Evolutionary conservation across 2,888 invertebrate genomes (phyloP).

Genomic region (Callinectes sapidus): DNA sequence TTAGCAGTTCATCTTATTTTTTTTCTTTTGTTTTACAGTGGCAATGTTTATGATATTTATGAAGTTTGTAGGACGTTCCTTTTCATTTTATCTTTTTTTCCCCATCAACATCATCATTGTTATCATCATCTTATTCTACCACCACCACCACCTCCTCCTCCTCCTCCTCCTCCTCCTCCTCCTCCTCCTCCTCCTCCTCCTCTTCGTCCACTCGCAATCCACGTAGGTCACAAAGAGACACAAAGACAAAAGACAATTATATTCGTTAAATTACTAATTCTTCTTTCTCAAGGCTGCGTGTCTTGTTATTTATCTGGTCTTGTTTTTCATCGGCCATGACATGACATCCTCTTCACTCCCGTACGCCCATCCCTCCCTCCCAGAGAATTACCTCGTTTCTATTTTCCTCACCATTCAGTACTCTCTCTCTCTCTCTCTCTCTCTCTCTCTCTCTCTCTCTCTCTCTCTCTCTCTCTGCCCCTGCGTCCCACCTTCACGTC

Average conservation of each 20-base stretch:
- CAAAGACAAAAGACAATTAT: constrained; percentile 23
- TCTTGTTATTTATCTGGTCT: not conserved
- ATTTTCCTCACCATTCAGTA: not conserved
- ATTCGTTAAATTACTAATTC: not conserved
- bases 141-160: no score
- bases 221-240: not conserved
- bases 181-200: no score
- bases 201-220: no score
- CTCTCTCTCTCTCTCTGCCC: not conserved
- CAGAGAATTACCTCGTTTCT: not conserved
- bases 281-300: not conserved
- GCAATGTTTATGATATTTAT: no score
- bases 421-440: constrained; percentile 11
- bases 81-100: not conserved
- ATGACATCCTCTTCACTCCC: not conserved
- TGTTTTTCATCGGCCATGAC: constrained; percentile 14
- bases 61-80: not conserved
- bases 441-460: constrained; percentile 37
- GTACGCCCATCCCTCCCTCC: not conserved
- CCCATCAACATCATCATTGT: not conserved
- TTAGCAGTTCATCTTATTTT: no score
- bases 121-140: not conserved
- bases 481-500: not conserved
- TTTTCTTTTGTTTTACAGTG: no score
- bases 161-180: no score